Conservation (phyloP, 2,888 invertebrate genomes). For the Drosophila acutilabella region DNA sequence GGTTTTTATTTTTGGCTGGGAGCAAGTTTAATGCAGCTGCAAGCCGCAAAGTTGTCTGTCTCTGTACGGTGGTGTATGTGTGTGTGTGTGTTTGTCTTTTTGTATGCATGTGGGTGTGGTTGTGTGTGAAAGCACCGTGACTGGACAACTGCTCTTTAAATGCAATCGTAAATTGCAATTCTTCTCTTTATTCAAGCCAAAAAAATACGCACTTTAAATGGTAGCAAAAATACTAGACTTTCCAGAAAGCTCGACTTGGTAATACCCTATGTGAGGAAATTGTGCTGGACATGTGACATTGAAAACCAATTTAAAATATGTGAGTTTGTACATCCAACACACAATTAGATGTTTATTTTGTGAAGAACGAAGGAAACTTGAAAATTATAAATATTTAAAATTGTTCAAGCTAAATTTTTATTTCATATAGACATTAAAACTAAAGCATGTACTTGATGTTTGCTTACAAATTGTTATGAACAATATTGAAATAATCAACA, state of each 20-base stretch:
- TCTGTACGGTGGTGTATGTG: not conserved
- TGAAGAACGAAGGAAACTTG: too few species aligned
- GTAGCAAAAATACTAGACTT: not conserved
- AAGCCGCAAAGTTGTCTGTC: slow-evolving; percentile 40
- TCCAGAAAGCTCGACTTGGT: not conserved
- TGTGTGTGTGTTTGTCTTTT: slow-evolving; percentile 16
- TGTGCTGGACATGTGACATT: too few species aligned
- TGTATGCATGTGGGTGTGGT: not conserved
- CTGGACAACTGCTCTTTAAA: slow-evolving; percentile 35
- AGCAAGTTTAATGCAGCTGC: slow-evolving; percentile 51
- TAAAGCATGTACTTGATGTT: not conserved
- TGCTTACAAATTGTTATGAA: not conserved
- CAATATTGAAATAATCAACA: slow-evolving; percentile 40
- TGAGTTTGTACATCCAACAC: too few species aligned
- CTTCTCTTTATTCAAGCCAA: slow-evolving; percentile 1
- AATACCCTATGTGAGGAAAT: too few species aligned
- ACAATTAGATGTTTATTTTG: too few species aligned
- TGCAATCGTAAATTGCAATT: slow-evolving; percentile 20
- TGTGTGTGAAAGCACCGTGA: slow-evolving; percentile 21
- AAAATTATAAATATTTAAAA: too few species aligned
- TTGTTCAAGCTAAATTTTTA: too few species aligned
- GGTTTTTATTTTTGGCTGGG: slow-evolving; percentile 1
- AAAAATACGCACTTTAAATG: slow-evolving; percentile 7
- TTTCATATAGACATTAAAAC: not conserved
- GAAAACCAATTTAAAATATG: too few species aligned